Evolutionary conservation across 2,797 vertebrate genomes (phyloP), one percentile per base, ranked within the genome.

Genomic region (Sebastes nivosus): DNA sequence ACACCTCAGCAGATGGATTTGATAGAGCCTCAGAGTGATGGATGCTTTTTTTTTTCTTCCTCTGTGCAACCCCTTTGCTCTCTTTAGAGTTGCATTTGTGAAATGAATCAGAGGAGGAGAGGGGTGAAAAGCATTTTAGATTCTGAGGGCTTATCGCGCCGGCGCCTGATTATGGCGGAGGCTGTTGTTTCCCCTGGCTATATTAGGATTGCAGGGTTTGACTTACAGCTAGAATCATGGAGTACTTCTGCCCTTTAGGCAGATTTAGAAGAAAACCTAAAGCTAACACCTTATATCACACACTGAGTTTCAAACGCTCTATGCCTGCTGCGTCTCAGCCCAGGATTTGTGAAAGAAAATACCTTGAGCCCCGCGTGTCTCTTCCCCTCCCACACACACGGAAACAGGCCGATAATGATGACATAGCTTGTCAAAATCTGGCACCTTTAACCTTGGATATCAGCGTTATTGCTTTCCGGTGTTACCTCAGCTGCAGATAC

Each of bases 371-470:
- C 61, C 70, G 63, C 8, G 9, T 60, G 80, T 81, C 73, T 76
- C 65, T 38, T 12, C 63, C 76, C 24, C 82, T n/a, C 22, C 36
- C 24, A 32, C 82, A 77, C 79, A 82, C 72, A 80, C 55, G 78
- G 63, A 87, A 83, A 72, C 79, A 66, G 73, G 74, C 79, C 63
- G 88, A 83, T 92, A 89, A 93, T 91, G 88, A 93, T 91, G 91
- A 91, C 87, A 89, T 69, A 80, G 85, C 88, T 88, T 88, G 93
- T 94, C 88, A 90, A 78, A 92, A 88, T 83, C 66, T 76, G 86
- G 67, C 90, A 88, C 92, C 88, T 92, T 93, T 93, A 88, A 91
- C 92, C 92, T 90, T 1, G 36, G 73, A 85, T 90, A 89, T 88
- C 85, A 78, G 80, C 25, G 36, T 82, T 90, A 89, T 88, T 91